Base-by-base conservation (phyloP, 2,888 invertebrate species). In the Eumerus sabulonum region DNA sequence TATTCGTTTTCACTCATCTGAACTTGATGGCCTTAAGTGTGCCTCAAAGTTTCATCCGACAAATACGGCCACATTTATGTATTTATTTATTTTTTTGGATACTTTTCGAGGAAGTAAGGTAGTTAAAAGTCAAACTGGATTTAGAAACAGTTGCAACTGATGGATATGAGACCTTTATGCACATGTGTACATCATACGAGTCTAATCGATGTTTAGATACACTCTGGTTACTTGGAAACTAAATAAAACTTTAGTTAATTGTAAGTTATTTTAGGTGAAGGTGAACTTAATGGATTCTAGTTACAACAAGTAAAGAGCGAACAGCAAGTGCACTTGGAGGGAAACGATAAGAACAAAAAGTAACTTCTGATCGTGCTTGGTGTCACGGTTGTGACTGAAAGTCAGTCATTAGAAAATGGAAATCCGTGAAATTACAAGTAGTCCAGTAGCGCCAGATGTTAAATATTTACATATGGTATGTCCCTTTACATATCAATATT, bases 151-250 rank as follows among this genome's bases (percentile, higher is more conserved):
- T 59, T 68, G 68, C 45, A 14, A 7, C 40, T 9, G 40, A 27
- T 27, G 27, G 3, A 4, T 7, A 4, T 2, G 27, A 40, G 9
- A 50, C 51, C 35, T 50, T 19, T 42, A 17, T 57, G 66, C 47
- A 44, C 40, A 56, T 35, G 42, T 17, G 18, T 64, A 45, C 53
- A 45, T 68, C 17, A 14, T 13, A 53, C 40, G 63, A 16, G 36
- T 27, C 59, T 53, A 53, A 63, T 53, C 44, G 44, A 35, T 50
- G 44, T 42, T 63, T 44, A 19, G 53, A 53, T 45, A 35, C 57
- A 45, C 44, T 44, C 27, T 5, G 35, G 4, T 13, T 42, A 14
- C 19, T 42, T 1, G 17, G 13, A 40, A 54, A 18, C 40, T 40
- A 40, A 40, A 40, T n/a, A 40, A 40, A 40, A 59, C 47, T 47